These are phyloP conservation scores for Caenorhabditis plicata DNA, from an alignment of 2,888 invertebrate genomes.

Conservation along the genomic window DNA sequence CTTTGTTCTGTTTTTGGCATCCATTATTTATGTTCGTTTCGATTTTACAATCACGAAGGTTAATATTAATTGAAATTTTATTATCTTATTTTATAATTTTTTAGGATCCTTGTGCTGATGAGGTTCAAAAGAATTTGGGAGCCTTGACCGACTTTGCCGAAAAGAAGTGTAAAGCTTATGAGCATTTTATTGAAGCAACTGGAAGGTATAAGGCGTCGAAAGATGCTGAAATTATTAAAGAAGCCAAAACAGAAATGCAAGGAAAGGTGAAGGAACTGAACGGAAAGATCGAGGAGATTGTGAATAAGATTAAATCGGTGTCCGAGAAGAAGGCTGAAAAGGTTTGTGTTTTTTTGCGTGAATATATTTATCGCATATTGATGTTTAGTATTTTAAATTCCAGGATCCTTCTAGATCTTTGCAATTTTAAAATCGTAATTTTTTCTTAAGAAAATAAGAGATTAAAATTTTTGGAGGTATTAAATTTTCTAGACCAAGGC, in stretches of 20 bases:
- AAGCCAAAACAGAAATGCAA: conserved; percentile 70
- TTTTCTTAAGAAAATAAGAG: too few relatives aligned
- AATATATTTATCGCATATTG: too few relatives aligned
- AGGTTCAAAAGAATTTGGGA: conserved; percentile 70
- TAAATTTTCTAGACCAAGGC: too few relatives aligned
- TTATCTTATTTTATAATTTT: conserved; percentile 7
- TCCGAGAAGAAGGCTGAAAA: conserved; percentile 67
- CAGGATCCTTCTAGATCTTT: too few relatives aligned
- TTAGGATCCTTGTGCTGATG: conserved; percentile 70
- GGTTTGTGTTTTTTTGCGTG: not conserved
- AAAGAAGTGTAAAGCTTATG: conserved; percentile 72
- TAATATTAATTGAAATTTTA: not conserved
- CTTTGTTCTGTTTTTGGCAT: conserved; percentile 83
- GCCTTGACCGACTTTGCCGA: conserved; percentile 72
- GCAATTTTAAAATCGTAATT: too few relatives aligned
- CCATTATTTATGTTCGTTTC: conserved; percentile 89
- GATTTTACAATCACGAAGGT: conserved; percentile 81
- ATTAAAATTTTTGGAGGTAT: too few relatives aligned
- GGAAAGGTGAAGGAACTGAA: conserved; percentile 70
- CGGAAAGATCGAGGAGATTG: conserved; percentile 4
- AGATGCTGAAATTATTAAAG: conserved; percentile 31
- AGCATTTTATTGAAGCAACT: conserved; percentile 72
- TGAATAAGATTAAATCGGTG: conserved; percentile 39
- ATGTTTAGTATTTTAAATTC: too few relatives aligned
- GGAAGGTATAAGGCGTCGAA: conserved; percentile 73